These are phyloP conservation scores for Noctua janthe DNA, from an alignment of 2,888 invertebrate genomes.

Conservation along the genomic window DNA sequence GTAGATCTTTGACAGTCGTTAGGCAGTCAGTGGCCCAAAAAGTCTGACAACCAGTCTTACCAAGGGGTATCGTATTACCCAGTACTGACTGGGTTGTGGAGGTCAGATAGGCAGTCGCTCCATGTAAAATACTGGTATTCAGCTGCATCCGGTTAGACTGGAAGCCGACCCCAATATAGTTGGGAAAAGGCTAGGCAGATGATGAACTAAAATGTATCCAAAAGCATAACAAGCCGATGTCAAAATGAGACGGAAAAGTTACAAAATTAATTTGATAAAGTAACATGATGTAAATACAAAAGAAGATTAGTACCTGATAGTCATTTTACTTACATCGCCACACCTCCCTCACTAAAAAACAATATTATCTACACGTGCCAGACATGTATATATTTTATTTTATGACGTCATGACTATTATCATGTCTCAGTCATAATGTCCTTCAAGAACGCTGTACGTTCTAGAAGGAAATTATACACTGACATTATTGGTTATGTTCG, in stretches of 20 bases:
- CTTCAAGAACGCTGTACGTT: not conserved
- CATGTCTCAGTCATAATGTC: not conserved
- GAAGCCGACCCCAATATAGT: too few relatives aligned
- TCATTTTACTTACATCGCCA: not conserved
- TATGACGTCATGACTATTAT: not conserved
- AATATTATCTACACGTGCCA: not conserved
- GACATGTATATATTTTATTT: not conserved
- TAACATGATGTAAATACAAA: not conserved
- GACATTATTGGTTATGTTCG: not conserved
- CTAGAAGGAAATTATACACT: not conserved
- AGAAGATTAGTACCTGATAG: not conserved
- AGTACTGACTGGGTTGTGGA: too few relatives aligned
- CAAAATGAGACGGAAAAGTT: not conserved
- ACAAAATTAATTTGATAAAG: constrained; percentile 11
- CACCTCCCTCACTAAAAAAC: constrained; percentile 15
- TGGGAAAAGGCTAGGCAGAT: too few relatives aligned
- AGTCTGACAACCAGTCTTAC: too few relatives aligned
- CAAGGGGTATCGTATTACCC: too few relatives aligned
- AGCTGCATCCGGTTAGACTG: too few relatives aligned
- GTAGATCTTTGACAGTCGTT: too few relatives aligned
- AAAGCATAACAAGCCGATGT: constrained; percentile 5
- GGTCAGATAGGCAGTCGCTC: too few relatives aligned
- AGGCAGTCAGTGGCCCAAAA: too few relatives aligned
- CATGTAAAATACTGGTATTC: too few relatives aligned
- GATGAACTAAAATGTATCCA: not conserved